Conservation (phyloP, 2,888 invertebrate genomes). For the Halictus ligatus region DNA sequence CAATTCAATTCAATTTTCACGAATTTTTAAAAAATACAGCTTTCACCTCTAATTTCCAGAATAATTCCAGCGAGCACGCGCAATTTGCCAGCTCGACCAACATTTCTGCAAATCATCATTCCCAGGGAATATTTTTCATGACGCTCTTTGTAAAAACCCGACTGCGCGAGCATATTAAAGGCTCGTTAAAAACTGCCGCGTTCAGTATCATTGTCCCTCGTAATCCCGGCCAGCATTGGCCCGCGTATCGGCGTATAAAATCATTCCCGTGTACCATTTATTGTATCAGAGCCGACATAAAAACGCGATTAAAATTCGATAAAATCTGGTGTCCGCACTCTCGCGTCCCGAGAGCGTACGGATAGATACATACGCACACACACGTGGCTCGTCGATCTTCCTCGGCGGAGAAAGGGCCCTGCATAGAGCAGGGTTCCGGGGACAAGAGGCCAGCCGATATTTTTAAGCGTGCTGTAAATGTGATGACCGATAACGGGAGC, state of each 20-base stretch:
- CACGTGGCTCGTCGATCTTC: background rate
- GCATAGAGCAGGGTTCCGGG: background rate
- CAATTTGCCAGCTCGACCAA: background rate
- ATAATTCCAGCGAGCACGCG: background rate
- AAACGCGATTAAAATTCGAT: conserved; percentile 11
- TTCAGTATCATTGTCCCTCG: background rate
- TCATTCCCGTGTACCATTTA: background rate
- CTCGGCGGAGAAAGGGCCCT: background rate
- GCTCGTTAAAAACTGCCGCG: background rate
- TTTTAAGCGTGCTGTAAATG: background rate
- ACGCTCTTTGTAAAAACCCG: background rate
- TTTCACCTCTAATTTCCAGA: background rate
- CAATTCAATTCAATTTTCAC: background rate
- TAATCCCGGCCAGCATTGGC: background rate
- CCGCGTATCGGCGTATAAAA: background rate
- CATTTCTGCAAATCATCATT: background rate
- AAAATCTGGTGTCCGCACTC: background rate
- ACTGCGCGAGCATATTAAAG: background rate
- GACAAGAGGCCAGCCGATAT: background rate
- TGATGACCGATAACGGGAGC: background rate
- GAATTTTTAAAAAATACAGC: background rate
- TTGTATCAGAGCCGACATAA: background rate
- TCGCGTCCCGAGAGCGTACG: background rate
- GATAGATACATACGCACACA: background rate
- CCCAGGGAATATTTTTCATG: background rate